Evolutionary conservation across 1,140 invertebrate genomes (phyloP).

Genomic region (Eurosta solidaginis): DNA sequence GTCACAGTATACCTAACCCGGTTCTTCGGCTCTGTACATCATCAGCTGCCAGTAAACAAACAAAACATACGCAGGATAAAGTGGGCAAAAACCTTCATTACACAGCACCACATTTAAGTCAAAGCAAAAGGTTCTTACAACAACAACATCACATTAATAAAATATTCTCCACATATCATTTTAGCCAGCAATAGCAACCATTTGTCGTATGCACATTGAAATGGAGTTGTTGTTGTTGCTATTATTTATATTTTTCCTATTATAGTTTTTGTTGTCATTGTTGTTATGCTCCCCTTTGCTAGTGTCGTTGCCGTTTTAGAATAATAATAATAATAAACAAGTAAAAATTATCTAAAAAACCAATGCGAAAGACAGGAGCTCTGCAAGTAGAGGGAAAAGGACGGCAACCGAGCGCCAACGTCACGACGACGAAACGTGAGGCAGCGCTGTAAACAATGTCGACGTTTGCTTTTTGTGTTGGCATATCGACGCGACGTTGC

Average conservation of each 20-base stretch:
- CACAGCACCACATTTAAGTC: background rate
- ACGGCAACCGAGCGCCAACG: background rate
- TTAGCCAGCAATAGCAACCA: background rate
- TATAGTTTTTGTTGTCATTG: background rate
- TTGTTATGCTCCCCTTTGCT: background rate
- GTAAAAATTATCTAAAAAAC: background rate
- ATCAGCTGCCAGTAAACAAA: background rate
- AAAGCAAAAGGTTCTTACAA: background rate
- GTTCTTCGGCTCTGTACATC: too few species aligned
- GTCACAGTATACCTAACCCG: too few species aligned
- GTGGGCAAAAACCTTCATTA: background rate
- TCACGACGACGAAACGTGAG: background rate
- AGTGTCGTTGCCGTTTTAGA: background rate
- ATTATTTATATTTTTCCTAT: background rate
- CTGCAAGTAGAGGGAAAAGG: background rate
- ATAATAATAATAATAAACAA: background rate
- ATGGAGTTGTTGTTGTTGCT: background rate
- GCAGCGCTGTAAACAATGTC: background rate
- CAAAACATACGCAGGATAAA: background rate
- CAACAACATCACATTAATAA: background rate
- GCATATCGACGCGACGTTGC: background rate
- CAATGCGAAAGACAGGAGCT: background rate
- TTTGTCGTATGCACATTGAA: slow-evolving; percentile 1
- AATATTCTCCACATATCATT: background rate
- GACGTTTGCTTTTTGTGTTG: background rate